Evolutionary conservation across 2,888 invertebrate species (phyloP).

Genomic region (Drosophila prolongata): DNA sequence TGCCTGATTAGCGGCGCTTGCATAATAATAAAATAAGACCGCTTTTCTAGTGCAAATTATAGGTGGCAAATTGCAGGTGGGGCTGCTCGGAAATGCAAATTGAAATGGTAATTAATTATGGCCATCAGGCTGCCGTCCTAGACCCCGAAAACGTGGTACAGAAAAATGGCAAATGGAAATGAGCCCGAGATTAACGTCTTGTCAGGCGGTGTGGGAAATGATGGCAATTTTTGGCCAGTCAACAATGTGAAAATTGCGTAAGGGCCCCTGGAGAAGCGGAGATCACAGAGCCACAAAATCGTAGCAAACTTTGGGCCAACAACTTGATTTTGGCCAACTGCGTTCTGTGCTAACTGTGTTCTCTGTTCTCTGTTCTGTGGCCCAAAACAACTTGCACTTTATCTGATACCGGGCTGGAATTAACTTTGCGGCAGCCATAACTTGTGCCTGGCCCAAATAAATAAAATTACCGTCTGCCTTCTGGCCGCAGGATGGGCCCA

Average conservation of each 20-base stretch:
- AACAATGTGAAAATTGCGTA: constrained; percentile 68
- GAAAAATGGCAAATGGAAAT: constrained; percentile 36
- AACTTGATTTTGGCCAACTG: constrained; percentile 32
- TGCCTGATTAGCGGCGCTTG: constrained; percentile 45
- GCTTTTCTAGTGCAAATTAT: constrained; percentile 44
- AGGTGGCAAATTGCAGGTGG: constrained; percentile 67
- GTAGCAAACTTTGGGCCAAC: constrained; percentile 13
- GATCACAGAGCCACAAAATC: constrained; percentile 17
- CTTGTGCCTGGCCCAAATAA: constrained; percentile 33
- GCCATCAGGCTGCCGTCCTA: constrained; percentile 74
- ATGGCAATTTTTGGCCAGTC: constrained; percentile 55
- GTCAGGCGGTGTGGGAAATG: constrained; percentile 41
- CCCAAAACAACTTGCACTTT: constrained; percentile 17
- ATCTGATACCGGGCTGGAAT: constrained; percentile 23
- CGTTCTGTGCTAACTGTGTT: neutral
- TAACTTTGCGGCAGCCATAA: constrained; percentile 35
- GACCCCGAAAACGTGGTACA: constrained; percentile 59
- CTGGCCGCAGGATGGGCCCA: constrained; percentile 1
- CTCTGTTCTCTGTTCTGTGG: constrained; percentile 8
- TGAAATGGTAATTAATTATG: constrained; percentile 79
- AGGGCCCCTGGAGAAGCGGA: constrained; percentile 9
- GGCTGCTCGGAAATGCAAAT: constrained; percentile 58
- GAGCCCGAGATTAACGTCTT: constrained; percentile 43
- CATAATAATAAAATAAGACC: constrained; percentile 33
- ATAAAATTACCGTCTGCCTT: constrained; percentile 33